Conservation (phyloP, 2,797 vertebrate species). For the Cynopterus sphinx region DNA sequence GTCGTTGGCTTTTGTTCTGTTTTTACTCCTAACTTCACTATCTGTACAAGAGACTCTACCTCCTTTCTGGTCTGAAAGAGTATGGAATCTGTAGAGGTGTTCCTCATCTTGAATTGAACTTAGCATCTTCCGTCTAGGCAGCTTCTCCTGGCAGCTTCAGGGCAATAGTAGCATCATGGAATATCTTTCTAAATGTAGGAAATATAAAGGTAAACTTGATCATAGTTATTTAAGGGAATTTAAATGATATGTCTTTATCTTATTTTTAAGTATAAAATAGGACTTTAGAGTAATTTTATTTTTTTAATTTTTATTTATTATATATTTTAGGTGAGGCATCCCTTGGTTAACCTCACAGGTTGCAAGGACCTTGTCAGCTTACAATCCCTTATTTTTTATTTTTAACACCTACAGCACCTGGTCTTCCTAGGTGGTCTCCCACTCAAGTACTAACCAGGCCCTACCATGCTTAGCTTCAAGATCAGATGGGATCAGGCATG, state of each 20-base stretch:
- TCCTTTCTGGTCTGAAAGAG: not conserved
- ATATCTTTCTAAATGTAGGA: conserved; percentile 49
- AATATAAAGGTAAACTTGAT: not conserved
- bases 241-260: not conserved
- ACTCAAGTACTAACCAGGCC: no score
- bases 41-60: not conserved
- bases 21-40: not conserved
- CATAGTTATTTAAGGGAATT: conserved; percentile 55
- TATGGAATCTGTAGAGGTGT: conserved; percentile 4
- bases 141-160: not conserved
- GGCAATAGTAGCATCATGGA: not conserved
- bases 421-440: no score
- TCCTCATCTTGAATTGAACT: conserved; percentile 57
- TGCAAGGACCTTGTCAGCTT: no score
- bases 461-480: no score
- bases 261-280: not conserved
- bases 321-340: no score
- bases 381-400: no score
- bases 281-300: not conserved
- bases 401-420: no score
- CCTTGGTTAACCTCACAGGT: no score
- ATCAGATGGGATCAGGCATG: no score
- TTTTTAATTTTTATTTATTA: no score
- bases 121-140: not conserved
- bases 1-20: not conserved